A percentile compares a stretch with the other conserved stretches of the same genome.
Evolutionary conservation across 2,797 vertebrate species (phyloP).

Genomic region (Notamacropus eugenii): DNA sequence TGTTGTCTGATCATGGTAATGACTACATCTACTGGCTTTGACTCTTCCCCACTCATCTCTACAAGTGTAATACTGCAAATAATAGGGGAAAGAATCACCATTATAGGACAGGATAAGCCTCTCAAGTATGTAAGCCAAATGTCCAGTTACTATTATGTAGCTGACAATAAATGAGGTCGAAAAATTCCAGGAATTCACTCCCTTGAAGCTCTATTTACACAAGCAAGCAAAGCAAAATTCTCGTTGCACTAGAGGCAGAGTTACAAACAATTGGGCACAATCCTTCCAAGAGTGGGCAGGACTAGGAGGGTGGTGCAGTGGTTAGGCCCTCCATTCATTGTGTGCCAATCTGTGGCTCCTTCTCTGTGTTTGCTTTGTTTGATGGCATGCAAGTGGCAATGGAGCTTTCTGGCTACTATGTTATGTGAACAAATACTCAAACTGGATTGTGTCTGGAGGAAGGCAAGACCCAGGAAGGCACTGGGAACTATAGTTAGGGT

Average conservation of each 20-base stretch:
- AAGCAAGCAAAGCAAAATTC: slow-evolving; percentile 31
- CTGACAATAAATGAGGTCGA: slow-evolving; percentile 71
- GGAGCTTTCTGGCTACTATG: not conserved
- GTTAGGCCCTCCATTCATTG: not conserved
- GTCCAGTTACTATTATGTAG: slow-evolving; percentile 59
- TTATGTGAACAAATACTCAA: not conserved
- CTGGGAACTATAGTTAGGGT: not conserved
- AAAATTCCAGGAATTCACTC: slow-evolving; percentile 60
- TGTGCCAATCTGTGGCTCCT: slow-evolving; percentile 35
- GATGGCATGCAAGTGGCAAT: not conserved
- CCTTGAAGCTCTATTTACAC: slow-evolving; percentile 46
- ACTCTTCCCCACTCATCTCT: slow-evolving; percentile 62
- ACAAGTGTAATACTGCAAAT: slow-evolving; percentile 73
- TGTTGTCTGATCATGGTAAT: slow-evolving; percentile 78
- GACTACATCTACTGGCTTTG: slow-evolving; percentile 67
- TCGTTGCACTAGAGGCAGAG: not conserved
- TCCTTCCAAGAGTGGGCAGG: not conserved
- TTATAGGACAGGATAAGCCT: slow-evolving; percentile 59
- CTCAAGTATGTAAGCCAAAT: slow-evolving; percentile 65
- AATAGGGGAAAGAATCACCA: slow-evolving; percentile 65
- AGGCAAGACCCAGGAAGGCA: not conserved
- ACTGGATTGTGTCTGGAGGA: not conserved
- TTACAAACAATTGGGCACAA: slow-evolving; percentile 22
- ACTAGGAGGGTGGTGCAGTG: not conserved
- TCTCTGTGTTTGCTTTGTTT: not conserved